Base-by-base conservation (phyloP, 1,140 invertebrate genomes). In the Megalonaias nervosa region DNA sequence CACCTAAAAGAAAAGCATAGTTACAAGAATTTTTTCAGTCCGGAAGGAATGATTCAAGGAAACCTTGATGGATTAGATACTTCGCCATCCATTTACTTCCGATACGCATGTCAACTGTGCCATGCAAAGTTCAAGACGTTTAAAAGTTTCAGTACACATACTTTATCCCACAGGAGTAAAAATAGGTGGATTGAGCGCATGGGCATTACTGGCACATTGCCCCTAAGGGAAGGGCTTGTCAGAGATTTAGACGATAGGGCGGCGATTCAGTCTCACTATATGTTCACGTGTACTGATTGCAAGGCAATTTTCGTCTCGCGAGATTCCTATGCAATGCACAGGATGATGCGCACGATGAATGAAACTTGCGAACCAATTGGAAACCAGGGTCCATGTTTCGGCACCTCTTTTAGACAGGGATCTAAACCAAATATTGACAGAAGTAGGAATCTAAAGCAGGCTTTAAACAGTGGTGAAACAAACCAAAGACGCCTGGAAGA, bases 301-400 rank as follows among this genome's bases (percentile, higher is more conserved):
- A 80, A 82, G 23, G 78, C 81, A 0, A 77, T 82, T 9, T 87
- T 87, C 68, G 59, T 81, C 5, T 81, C 74, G 62, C 67, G 85
- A 65, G 85, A 87, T 73, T 79, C 82, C 0, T 84, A 85, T 70
- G 85, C 85, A 16, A 86, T 87, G 84, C 85, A 87, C 70, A 85
- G 85, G 84, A 85, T 87, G 84, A 80, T 84, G 74, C 76, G 85
- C 14, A 84, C 84, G 6, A 81, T 83, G 79, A 82, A 82, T 57
- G 78, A 85, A 71, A 71, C 80, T 11, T 85, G 84, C 67, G 70
- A 77, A 73, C n/a, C 68, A 60, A 56, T 56, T 57, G 31, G 31
- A 59, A 12, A 21, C 17, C 19, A 26, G 19, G 11, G 13, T 26
- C 56, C 12, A 12, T 57, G 13, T 13, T 65, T 55, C 26, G 67